phyloP scores from a whole-genome alignment of 2,113 vertebrate species.

The Callospermophilus lateralis region DNA sequence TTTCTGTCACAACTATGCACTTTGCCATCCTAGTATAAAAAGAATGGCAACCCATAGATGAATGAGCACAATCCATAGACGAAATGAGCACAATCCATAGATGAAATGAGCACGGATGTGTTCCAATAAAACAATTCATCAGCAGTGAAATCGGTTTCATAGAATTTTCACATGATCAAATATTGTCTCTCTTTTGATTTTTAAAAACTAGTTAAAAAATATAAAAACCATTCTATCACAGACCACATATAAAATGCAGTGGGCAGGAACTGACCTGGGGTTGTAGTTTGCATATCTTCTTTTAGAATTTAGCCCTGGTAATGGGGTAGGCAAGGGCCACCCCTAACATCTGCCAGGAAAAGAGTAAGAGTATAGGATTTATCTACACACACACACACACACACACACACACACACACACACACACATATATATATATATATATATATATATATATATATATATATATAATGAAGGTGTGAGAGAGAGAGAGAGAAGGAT shows the following conservation, averaged over 20 bases:
- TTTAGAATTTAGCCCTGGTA: neutral
- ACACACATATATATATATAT: too few species aligned
- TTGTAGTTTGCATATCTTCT: neutral
- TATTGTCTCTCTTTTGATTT: constrained; percentile 26
- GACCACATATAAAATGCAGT: neutral
- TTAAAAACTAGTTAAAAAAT: constrained; percentile 55
- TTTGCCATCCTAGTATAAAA: too few species aligned
- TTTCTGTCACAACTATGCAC: neutral
- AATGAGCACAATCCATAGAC: too few species aligned
- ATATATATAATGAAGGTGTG: too few species aligned
- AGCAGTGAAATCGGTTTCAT: neutral
- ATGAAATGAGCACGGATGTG: neutral
- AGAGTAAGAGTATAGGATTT: neutral
- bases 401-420: too few species aligned
- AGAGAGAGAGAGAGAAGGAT: too few species aligned
- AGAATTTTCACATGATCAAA: neutral
- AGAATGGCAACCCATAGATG: neutral
- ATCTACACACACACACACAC: too few species aligned
- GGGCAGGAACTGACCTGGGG: neutral
- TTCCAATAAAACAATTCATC: neutral
- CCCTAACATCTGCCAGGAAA: neutral
- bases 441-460: too few species aligned
- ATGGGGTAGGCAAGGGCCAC: neutral
- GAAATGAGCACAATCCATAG: too few species aligned
- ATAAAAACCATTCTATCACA: neutral